Conservation (phyloP, 2,113 vertebrate species). For the Craseonycteris thonglongyai region DNA sequence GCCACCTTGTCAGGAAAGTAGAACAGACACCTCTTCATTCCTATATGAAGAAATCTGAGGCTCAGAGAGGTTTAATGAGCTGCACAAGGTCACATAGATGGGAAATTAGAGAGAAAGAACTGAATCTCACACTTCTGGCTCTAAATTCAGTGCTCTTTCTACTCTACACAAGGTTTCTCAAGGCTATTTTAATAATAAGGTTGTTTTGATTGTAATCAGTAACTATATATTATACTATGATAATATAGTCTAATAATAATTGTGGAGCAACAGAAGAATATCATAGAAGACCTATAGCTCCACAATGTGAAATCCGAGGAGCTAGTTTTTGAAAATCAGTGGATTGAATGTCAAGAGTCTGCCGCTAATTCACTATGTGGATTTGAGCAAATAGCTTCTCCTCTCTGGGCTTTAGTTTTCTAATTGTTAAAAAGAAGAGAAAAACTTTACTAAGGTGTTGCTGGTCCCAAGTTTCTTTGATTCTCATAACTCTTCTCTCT, state of each 20-base stretch:
- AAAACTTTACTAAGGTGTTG: neutral
- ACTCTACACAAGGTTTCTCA: neutral
- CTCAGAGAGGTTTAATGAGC: neutral
- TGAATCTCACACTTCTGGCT: neutral
- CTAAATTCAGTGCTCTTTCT: neutral
- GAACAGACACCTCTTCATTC: neutral
- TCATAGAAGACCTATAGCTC: neutral
- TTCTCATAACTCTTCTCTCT: rapidly evolving
- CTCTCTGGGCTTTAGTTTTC: neutral
- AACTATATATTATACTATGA: neutral
- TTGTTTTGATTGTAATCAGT: neutral
- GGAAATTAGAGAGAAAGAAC: neutral
- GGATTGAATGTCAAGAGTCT: neutral
- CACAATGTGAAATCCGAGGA: neutral
- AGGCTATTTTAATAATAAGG: neutral
- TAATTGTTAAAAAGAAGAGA: neutral
- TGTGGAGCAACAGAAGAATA: neutral
- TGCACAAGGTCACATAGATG: neutral
- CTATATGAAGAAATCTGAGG: neutral
- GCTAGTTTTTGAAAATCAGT: neutral
- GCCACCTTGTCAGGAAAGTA: neutral
- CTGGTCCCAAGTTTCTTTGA: neutral
- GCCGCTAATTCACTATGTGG: neutral
- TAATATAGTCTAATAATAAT: neutral
- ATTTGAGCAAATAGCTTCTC: neutral